Percentiles rank a stretch among this genome's conserved stretches.
Evolutionary conservation across 2,888 invertebrate genomes (phyloP).

Genomic region (Nomada flava): DNA sequence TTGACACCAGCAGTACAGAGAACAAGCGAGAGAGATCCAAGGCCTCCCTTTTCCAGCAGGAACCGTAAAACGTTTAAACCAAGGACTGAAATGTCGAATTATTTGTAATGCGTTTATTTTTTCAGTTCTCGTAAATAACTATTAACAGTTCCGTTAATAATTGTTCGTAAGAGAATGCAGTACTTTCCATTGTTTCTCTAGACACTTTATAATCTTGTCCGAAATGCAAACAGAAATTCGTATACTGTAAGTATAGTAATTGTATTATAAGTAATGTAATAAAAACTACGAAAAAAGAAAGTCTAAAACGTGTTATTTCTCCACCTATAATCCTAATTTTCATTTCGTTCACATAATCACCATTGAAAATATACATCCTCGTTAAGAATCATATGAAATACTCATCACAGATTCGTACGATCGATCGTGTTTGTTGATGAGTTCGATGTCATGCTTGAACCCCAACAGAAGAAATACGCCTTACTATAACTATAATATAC

Average conservation of each 20-base stretch:
- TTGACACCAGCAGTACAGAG: accelerated
- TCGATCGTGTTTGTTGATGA: no score
- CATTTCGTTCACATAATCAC: no score
- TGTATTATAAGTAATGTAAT: not conserved
- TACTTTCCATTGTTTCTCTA: not conserved
- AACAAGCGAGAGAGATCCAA: no score
- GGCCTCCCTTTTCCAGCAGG: not conserved
- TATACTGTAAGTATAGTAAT: not conserved
- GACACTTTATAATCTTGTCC: not conserved
- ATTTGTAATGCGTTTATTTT: constrained; percentile 11
- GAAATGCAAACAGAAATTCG: not conserved
- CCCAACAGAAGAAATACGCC: no score
- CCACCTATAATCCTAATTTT: no score
- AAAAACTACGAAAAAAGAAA: not conserved
- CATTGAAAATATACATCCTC: no score
- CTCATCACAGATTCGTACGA: no score
- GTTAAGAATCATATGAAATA: no score
- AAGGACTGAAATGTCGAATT: not conserved
- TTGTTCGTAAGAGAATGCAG: not conserved
- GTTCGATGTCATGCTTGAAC: no score
- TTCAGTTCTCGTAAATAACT: not conserved
- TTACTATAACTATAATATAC: no score
- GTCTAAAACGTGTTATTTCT: no score
- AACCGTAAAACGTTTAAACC: accelerated
- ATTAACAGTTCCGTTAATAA: not conserved